Evolutionary conservation across 2,797 vertebrate species (phyloP), one percentile per base, ranked within the genome.

Genomic region (Huso huso): DNA sequence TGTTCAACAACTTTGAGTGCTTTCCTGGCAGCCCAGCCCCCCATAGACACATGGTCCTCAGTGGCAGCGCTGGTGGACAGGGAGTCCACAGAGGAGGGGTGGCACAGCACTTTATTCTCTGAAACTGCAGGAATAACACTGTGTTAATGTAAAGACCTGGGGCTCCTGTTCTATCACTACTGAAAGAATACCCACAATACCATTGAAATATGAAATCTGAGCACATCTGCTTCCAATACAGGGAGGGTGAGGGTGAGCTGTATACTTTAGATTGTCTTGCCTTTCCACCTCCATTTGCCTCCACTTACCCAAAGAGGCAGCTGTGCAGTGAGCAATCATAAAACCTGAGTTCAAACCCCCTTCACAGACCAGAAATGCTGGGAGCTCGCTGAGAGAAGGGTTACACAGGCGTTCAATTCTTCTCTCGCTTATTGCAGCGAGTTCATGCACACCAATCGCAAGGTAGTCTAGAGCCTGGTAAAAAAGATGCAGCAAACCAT

Each of bases 31-130:
- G 76, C 73, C 75, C 78, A 78, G n/a, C 75, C 72, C 0, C 76
- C 78, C 78, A 78, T 79, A 1, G 76, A 75, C 18, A 77, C 70
- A 1, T 78, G 75, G 68, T 80, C 78, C 62, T 80, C 75, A 37
- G 73, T 76, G 8, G 73, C 76, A 8, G 71, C 77, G 0, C 76
- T 74, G 74, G 79, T 77, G 68, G 75, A 77, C 70, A 75, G 69
- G 50, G 76, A 77, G 68, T 78, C 79, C 2, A 81, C 66, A 8
- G 77, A 74, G 57, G 76, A 73, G 0, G 72, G 78, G 66, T 78
- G 75, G 12, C 76, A 75, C 70, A 78, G 70, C 8, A 13, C 51
- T 57, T 78, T 76, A 57, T 49, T 75, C 70, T 78, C 76, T 2
- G 71, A 78, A 49, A 76, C 76, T 75, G 58, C 1, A 49, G 61